Percentiles rank a stretch among this genome's conserved stretches.
Conservation (phyloP, 2,113 vertebrate genomes). For the Melozone crissalis region DNA sequence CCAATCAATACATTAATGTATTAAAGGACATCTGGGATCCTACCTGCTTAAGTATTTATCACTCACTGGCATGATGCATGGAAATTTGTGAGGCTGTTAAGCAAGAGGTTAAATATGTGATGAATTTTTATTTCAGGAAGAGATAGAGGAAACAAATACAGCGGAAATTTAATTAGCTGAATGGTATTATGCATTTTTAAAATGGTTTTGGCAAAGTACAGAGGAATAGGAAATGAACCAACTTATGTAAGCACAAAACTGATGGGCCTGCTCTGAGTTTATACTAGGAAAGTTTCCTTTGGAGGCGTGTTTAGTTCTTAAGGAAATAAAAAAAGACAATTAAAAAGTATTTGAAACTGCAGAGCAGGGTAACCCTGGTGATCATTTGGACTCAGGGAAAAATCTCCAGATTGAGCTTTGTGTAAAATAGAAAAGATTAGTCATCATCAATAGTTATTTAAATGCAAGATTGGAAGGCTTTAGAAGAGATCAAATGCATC, state of each 20-base stretch:
- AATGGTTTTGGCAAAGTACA: conserved; percentile 8
- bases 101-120: neutral
- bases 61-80: neutral
- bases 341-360: neutral
- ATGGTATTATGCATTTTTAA: conserved; percentile 28
- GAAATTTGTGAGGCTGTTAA: neutral
- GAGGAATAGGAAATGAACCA: neutral
- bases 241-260: neutral
- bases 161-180: conserved; percentile 31
- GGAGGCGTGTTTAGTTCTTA: neutral
- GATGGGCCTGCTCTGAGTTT: neutral
- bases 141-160: conserved; percentile 24
- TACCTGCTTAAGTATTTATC: neutral
- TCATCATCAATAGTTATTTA: conserved; percentile 1
- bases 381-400: neutral
- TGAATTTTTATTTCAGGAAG: conserved; percentile 21
- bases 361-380: neutral
- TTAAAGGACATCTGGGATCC: neutral
- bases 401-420: neutral
- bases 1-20: neutral
- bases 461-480: neutral
- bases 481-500: neutral
- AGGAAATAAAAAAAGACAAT: neutral
- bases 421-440: neutral
- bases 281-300: neutral